phyloP scores from a whole-genome alignment of 2,797 vertebrate genomes.

The Oryzias dopingdopingensis region DNA sequence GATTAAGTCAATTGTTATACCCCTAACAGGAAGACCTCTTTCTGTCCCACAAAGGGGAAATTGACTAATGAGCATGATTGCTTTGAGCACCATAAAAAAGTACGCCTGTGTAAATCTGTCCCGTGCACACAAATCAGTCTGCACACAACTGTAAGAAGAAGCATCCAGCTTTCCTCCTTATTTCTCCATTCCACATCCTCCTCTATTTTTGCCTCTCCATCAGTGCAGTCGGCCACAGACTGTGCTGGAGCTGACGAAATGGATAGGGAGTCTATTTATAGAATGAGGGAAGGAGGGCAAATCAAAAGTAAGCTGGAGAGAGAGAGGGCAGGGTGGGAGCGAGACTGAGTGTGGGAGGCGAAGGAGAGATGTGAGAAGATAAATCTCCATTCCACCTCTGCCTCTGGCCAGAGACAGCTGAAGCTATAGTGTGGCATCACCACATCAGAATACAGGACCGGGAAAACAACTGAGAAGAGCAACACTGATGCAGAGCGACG shows the following conservation, averaged over 20 bases:
- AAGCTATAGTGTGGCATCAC: conserved; percentile 47
- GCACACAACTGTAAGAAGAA: background rate
- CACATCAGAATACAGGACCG: conserved; percentile 23
- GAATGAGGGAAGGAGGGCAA: conserved; percentile 71
- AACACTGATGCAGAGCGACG: conserved; percentile 14
- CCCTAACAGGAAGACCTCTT: too few species aligned
- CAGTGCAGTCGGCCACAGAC: conserved; percentile 60
- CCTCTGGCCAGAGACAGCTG: conserved; percentile 62
- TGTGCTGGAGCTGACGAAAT: conserved; percentile 61
- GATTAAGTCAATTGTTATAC: too few species aligned
- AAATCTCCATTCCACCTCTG: conserved; percentile 66
- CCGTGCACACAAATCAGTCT: conserved; percentile 13
- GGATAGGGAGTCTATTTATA: conserved; percentile 77
- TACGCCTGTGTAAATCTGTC: conserved; percentile 24
- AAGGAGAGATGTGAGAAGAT: conserved; percentile 61
- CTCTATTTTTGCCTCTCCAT: conserved; percentile 58
- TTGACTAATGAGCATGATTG: too few species aligned
- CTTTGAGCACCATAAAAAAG: background rate
- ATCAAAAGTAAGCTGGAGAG: conserved; percentile 63
- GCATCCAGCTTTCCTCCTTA: background rate
- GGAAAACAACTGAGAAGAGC: conserved; percentile 2
- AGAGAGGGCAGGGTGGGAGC: conserved; percentile 23
- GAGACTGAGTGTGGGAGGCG: conserved; percentile 20
- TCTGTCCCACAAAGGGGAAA: too few species aligned
- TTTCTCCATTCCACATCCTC: conserved; percentile 5